Conservation (phyloP, 64 coral and sea anemone species). For the Dendronephthya gigantea region DNA sequence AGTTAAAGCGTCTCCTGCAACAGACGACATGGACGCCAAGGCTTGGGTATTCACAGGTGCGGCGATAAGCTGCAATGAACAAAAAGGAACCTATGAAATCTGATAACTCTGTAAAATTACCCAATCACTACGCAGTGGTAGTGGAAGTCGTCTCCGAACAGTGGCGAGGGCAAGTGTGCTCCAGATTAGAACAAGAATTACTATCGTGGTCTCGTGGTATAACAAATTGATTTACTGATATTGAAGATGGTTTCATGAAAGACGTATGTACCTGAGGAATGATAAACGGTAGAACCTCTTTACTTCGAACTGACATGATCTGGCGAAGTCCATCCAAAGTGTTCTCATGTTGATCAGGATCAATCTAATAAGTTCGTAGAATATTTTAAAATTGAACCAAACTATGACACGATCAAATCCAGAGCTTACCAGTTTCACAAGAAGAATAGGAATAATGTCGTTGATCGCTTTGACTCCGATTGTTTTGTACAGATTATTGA, state of each 20-base stretch:
- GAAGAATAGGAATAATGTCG: constrained; percentile 70
- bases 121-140: neutral
- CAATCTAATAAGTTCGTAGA: constrained; percentile 40
- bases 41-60: constrained; percentile 76
- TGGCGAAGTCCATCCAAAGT: constrained; percentile 81
- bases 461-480: constrained; percentile 76
- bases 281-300: constrained; percentile 80
- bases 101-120: neutral
- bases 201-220: no score
- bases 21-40: constrained; percentile 75
- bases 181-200: no score
- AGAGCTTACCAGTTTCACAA: constrained; percentile 56
- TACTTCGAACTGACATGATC: constrained; percentile 89
- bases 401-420: neutral
- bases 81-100: neutral
- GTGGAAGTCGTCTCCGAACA: no score
- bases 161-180: no score
- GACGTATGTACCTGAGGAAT: constrained; percentile 60
- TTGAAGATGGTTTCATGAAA: no score
- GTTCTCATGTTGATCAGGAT: constrained; percentile 52
- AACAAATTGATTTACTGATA: no score
- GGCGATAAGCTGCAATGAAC: constrained; percentile 58
- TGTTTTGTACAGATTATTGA: constrained; percentile 78
- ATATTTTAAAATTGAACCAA: neutral
- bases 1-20: constrained; percentile 66